Conservation (phyloP, 2,888 invertebrate genomes). For the Eristalinus sepulchralis region DNA sequence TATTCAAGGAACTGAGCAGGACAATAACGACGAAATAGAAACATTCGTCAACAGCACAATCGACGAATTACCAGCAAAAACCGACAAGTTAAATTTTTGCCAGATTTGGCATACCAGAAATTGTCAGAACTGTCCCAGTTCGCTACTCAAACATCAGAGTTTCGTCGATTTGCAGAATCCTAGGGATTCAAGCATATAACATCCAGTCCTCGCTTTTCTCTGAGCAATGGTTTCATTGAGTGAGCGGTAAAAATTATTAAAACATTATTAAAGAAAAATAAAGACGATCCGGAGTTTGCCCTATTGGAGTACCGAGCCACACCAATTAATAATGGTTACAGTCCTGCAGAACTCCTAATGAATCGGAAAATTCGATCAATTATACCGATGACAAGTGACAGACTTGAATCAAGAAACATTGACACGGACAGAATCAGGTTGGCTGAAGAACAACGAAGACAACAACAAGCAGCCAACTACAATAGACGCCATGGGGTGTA, state of each 20-base stretch:
- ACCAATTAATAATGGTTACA: slow-evolving; percentile 13
- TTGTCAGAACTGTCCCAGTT: slow-evolving; percentile 12
- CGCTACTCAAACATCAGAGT: neutral
- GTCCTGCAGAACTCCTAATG: slow-evolving; percentile 29
- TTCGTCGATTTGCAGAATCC: neutral
- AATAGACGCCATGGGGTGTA: slow-evolving; percentile 13
- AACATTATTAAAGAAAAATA: slow-evolving; percentile 26
- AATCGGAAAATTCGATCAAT: slow-evolving; percentile 4
- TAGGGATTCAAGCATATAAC: slow-evolving; percentile 13
- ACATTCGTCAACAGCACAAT: slow-evolving; percentile 34
- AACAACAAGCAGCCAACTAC: slow-evolving; percentile 26
- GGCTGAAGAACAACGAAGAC: neutral
- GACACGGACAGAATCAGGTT: slow-evolving; percentile 2
- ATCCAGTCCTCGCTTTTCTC: slow-evolving; percentile 17
- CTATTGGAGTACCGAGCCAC: slow-evolving; percentile 23
- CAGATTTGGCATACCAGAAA: slow-evolving; percentile 21
- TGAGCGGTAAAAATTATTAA: slow-evolving; percentile 11
- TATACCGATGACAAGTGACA: slow-evolving; percentile 4
- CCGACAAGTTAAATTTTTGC: slow-evolving; percentile 21
- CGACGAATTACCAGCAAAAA: slow-evolving; percentile 19
- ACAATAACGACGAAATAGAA: slow-evolving; percentile 26
- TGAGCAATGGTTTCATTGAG: slow-evolving; percentile 19
- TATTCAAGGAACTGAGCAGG: too few relatives aligned
- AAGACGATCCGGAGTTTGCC: neutral
- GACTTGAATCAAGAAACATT: neutral